Conservation (phyloP, 2,888 invertebrate genomes). For the Pterobdella sp. region DNA sequence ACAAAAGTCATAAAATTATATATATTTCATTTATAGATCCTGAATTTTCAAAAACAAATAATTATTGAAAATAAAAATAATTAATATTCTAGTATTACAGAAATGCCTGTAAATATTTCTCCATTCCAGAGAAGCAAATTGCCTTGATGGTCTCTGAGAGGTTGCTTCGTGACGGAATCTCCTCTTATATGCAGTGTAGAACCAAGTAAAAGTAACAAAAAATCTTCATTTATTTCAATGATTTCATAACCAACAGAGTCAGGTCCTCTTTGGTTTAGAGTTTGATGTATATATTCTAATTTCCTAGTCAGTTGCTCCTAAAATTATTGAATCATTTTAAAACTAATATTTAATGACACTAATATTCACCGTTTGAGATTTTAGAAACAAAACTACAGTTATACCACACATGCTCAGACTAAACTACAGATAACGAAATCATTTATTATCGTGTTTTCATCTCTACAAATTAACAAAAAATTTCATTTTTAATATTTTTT, state of each 20-base stretch:
- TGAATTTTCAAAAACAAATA: neutral
- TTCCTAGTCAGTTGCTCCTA: neutral
- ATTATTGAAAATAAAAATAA: slow-evolving; percentile 8
- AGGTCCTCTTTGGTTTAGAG: slow-evolving; percentile 27
- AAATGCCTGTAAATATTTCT: slow-evolving; percentile 65
- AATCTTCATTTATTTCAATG: slow-evolving; percentile 17
- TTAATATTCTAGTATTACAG: slow-evolving; percentile 45
- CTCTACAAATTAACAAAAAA: too few species aligned
- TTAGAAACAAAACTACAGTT: neutral
- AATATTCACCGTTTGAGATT: neutral
- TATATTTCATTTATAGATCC: neutral
- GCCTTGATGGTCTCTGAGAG: slow-evolving; percentile 56
- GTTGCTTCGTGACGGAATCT: slow-evolving; percentile 60
- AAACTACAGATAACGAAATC: too few species aligned
- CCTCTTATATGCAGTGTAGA: slow-evolving; percentile 81
- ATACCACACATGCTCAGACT: slow-evolving; percentile 10
- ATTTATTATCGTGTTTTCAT: too few species aligned
- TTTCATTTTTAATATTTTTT: too few species aligned
- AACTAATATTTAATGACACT: neutral
- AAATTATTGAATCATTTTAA: neutral
- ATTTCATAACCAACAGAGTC: slow-evolving; percentile 14
- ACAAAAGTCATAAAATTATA: neutral
- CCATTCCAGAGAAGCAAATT: slow-evolving; percentile 78
- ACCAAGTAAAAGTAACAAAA: slow-evolving; percentile 37
- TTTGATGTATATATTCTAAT: neutral